These are phyloP conservation scores for Leucania comma DNA, from an alignment of 2,888 invertebrate species.

Conservation along the genomic window DNA sequence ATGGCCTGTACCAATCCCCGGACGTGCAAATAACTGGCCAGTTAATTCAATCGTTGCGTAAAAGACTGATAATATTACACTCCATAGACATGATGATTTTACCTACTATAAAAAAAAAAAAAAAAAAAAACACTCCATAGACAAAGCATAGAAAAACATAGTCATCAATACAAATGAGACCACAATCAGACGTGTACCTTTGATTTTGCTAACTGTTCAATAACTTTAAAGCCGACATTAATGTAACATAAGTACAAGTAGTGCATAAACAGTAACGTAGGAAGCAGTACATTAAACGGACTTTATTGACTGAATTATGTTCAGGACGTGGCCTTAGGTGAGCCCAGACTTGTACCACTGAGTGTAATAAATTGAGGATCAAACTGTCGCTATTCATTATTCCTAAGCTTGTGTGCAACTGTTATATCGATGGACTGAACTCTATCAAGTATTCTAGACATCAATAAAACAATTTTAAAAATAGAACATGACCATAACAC, in stretches of 20 bases:
- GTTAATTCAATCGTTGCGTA: background rate
- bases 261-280: constrained; percentile 39
- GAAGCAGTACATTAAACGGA: constrained; percentile 41
- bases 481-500: background rate
- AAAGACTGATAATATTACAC: background rate
- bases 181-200: constrained; percentile 19
- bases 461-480: background rate
- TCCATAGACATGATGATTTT: background rate
- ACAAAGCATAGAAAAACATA: constrained; percentile 2
- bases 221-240: constrained; percentile 26
- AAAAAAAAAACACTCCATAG: too few species aligned
- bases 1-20: too few species aligned
- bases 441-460: background rate
- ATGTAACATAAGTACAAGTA: constrained; percentile 23
- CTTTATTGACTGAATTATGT: constrained; percentile 45
- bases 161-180: constrained; percentile 19
- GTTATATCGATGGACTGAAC: constrained; percentile 2
- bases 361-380: constrained; percentile 46
- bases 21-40: background rate
- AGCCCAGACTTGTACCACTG: constrained; percentile 20
- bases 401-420: constrained; percentile 24
- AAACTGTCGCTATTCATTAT: constrained; percentile 46
- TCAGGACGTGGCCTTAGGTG: constrained; percentile 31
- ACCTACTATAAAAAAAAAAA: too few species aligned
- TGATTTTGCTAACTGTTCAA: constrained; percentile 12